Evolutionary conservation across 2,113 vertebrate species (phyloP).

Genomic region (Dipodomys stephensi): DNA sequence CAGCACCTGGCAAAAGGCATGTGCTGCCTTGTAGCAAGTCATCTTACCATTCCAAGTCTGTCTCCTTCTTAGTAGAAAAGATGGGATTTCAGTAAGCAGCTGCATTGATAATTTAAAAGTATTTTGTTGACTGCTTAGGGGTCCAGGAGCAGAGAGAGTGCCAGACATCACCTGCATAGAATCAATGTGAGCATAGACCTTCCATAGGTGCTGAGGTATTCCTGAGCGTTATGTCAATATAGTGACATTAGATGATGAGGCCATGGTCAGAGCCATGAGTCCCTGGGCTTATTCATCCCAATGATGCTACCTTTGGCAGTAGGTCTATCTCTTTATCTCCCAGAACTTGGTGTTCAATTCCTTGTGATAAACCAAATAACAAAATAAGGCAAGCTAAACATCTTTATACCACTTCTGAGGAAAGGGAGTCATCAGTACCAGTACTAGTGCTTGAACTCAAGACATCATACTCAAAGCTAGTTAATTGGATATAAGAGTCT

Average conservation of each 20-base stretch:
- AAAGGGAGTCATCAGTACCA: neutral
- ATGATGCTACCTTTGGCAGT: neutral
- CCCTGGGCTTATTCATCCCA: neutral
- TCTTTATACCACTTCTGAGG: neutral
- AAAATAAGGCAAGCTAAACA: neutral
- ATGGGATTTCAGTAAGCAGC: neutral
- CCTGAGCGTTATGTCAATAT: neutral
- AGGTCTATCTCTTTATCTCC: neutral
- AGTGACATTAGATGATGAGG: neutral
- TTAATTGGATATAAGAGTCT: no score
- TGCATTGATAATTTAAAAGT: neutral
- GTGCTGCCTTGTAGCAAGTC: neutral
- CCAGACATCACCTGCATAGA: neutral
- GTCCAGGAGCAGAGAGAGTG: neutral
- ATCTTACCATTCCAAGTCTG: neutral
- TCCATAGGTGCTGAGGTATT: neutral
- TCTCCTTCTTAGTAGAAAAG: neutral
- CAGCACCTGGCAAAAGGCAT: neutral
- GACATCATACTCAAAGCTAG: no score
- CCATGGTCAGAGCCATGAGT: neutral
- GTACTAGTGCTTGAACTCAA: no score
- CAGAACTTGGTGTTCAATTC: neutral
- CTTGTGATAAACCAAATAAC: constrained; percentile 14
- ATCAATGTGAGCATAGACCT: neutral
- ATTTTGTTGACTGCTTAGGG: neutral